phyloP scores from a whole-genome alignment of 2,797 vertebrate species.

The Artibeus lituratus region DNA sequence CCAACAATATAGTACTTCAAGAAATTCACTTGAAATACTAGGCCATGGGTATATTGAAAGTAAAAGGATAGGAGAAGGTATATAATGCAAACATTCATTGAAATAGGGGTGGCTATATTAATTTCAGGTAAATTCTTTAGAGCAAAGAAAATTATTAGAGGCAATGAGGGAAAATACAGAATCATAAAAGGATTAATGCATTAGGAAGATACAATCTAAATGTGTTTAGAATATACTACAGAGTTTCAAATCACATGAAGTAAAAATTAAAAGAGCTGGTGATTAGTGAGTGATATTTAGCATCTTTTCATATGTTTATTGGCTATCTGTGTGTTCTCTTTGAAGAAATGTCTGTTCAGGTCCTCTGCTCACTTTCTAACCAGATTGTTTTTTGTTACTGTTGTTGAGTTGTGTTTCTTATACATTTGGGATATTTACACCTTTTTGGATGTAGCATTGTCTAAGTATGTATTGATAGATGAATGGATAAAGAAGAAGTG shows the following conservation, averaged over 20 bases:
- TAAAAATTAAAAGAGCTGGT: not conserved
- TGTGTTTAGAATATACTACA: not conserved
- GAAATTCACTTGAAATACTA: not conserved
- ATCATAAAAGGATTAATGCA: not conserved
- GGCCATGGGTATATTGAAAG: not conserved
- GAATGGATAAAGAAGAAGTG: not conserved
- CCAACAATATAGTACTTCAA: not conserved
- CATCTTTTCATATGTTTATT: not conserved
- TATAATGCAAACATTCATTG: not conserved
- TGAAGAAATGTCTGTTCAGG: not conserved
- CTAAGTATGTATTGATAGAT: not conserved
- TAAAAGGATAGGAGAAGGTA: not conserved
- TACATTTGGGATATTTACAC: not conserved
- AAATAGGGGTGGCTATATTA: not conserved
- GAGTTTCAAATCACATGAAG: not conserved
- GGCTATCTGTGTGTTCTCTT: not conserved
- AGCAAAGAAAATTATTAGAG: not conserved
- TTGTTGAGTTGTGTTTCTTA: not conserved
- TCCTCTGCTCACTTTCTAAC: not conserved
- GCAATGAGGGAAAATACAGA: not conserved
- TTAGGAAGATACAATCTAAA: not conserved
- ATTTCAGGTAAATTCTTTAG: not conserved
- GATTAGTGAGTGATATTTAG: not conserved
- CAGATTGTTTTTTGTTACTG: not conserved
- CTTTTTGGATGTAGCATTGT: not conserved